These are phyloP conservation scores for Engystomops pustulosus DNA, from an alignment of 2,113 vertebrate genomes.

Conservation along the genomic window DNA sequence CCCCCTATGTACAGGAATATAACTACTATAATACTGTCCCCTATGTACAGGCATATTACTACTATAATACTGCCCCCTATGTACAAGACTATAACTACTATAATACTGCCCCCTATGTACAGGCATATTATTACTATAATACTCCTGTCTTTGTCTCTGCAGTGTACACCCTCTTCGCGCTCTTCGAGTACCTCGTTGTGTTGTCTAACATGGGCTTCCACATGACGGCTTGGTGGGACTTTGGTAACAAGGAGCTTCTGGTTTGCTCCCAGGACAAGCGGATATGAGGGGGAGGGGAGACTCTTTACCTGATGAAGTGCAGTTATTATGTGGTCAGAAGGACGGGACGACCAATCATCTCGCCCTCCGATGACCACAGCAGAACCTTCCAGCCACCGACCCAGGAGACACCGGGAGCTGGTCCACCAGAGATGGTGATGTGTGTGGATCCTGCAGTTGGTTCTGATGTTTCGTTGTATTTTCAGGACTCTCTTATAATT, in stretches of 20 bases:
- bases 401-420: no score
- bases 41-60: not conserved
- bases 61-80: conserved; percentile 5
- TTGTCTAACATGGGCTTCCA: conserved; percentile 97
- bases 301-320: no score
- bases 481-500: no score
- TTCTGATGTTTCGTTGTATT: no score
- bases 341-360: no score
- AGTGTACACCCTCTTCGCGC: conserved; percentile 91
- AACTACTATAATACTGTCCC: not conserved
- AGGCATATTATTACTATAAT: not conserved
- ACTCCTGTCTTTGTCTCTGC: conserved; percentile 56
- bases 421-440: no score
- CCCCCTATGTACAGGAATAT: not conserved
- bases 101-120: not conserved
- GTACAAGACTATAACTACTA: not conserved
- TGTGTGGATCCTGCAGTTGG: no score
- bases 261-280: conserved; percentile 86
- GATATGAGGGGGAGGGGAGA: no score
- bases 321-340: no score
- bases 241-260: conserved; percentile 87
- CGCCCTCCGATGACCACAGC: no score
- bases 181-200: conserved; percentile 93
- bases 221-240: conserved; percentile 95
- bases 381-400: no score